phyloP scores from a whole-genome alignment of 37 sponge, comb jelly and placozoan species.

The Axinella damicornis region DNA sequence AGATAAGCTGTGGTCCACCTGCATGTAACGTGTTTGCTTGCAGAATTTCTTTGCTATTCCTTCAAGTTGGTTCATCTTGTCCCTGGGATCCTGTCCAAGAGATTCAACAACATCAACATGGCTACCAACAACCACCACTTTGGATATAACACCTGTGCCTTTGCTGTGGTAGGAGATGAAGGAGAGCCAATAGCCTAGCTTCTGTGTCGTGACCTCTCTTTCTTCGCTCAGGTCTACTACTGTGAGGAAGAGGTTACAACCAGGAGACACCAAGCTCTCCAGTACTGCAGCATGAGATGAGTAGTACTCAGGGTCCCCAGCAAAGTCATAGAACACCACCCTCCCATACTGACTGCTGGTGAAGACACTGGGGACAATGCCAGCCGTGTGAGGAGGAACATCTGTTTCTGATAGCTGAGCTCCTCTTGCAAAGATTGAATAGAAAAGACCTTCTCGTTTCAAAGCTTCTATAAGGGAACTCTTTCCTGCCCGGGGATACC shows the following conservation, averaged over 20 bases:
- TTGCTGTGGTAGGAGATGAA: neutral
- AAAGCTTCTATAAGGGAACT: neutral
- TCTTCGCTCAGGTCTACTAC: neutral
- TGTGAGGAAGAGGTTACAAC: neutral
- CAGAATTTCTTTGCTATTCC: too few relatives aligned
- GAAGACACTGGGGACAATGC: neutral
- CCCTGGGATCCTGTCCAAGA: neutral
- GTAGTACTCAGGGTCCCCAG: slow-evolving; percentile 57
- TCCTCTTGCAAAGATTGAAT: neutral
- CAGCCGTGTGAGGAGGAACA: neutral
- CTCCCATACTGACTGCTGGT: slow-evolving; percentile 1
- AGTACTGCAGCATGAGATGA: slow-evolving; percentile 2
- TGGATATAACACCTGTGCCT: neutral
- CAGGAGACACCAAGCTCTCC: neutral
- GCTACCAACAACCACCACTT: slow-evolving; percentile 32
- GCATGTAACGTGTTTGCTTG: too few relatives aligned
- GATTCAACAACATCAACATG: slow-evolving; percentile 4
- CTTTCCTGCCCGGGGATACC: neutral
- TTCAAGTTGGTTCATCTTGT: neutral
- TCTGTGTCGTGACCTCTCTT: neutral
- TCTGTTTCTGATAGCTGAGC: too few relatives aligned
- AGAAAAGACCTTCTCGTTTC: slow-evolving; percentile 1
- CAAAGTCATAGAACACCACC: slow-evolving; percentile 54
- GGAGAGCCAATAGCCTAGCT: neutral
- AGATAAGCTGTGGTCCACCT: too few relatives aligned